Conservation (phyloP, 2,797 vertebrate species). For the Sitta carolinensis region DNA sequence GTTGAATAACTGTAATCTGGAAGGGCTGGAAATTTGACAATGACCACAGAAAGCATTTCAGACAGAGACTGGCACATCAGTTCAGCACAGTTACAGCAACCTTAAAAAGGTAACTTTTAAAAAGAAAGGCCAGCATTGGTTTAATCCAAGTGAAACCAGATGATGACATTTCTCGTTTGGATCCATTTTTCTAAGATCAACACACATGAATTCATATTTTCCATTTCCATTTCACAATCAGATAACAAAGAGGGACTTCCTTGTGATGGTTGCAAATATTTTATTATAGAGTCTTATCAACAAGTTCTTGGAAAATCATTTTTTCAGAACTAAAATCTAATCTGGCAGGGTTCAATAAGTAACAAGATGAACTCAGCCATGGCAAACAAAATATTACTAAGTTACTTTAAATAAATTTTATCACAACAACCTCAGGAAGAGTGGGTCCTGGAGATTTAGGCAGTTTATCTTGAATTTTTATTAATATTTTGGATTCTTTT, state of each 20-base stretch:
- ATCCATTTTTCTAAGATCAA: neutral
- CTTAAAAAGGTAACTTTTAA: neutral
- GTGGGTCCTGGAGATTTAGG: neutral
- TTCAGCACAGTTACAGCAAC: neutral
- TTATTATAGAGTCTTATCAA: constrained; percentile 43
- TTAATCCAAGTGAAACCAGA: neutral
- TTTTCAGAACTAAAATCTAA: constrained; percentile 45
- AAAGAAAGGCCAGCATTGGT: neutral
- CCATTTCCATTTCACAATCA: neutral
- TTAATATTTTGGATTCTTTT: constrained; percentile 40
- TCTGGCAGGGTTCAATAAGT: constrained; percentile 30
- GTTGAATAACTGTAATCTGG: neutral
- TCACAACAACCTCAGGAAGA: constrained; percentile 29
- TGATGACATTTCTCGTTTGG: neutral
- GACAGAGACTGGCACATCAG: neutral
- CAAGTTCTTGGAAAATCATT: constrained; percentile 30
- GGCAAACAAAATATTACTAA: constrained; percentile 51
- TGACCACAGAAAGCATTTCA: neutral
- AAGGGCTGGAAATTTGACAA: neutral
- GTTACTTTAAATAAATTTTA: constrained; percentile 63
- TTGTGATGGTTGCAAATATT: neutral
- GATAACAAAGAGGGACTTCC: neutral
- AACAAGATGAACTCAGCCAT: constrained; percentile 36
- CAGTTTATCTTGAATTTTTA: constrained; percentile 38
- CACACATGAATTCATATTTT: neutral